These are phyloP conservation scores for Synergus gifuensis DNA, from an alignment of 2,888 invertebrate genomes.

Conservation along the genomic window DNA sequence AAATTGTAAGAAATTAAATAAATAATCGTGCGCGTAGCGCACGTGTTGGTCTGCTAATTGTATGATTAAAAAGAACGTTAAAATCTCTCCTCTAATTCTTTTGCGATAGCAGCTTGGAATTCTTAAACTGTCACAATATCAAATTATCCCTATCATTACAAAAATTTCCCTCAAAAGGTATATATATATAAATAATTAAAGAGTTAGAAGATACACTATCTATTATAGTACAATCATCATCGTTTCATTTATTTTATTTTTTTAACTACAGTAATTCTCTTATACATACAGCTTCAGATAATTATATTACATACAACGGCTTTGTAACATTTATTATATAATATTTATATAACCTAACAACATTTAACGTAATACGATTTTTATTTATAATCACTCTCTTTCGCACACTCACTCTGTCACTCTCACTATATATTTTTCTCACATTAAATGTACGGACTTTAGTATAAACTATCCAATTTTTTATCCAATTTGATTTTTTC, in stretches of 20 bases:
- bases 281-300: slow-evolving; percentile 56
- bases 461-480: too few species aligned
- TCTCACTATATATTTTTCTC: slow-evolving; percentile 16
- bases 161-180: too few species aligned
- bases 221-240: slow-evolving; percentile 52
- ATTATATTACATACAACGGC: slow-evolving; percentile 57
- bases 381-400: slow-evolving; percentile 9
- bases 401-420: slow-evolving; percentile 12
- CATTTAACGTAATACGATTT: slow-evolving; percentile 52
- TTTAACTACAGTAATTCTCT: slow-evolving; percentile 57
- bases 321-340: slow-evolving; percentile 58
- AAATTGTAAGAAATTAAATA: too few species aligned
- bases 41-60: too few species aligned
- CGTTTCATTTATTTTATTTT: slow-evolving; percentile 55
- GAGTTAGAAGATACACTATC: not conserved
- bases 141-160: too few species aligned
- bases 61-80: too few species aligned
- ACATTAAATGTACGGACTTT: not conserved
- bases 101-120: too few species aligned
- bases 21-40: too few species aligned
- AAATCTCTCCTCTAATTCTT: too few species aligned
- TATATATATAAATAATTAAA: not conserved
- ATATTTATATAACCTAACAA: slow-evolving; percentile 59
- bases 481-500: too few species aligned
- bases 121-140: too few species aligned